Percentiles rank a stretch among this genome's conserved stretches.
These are phyloP conservation scores for Cyprinella venusta DNA, from an alignment of 2,797 vertebrate species.

Conservation along the genomic window DNA sequence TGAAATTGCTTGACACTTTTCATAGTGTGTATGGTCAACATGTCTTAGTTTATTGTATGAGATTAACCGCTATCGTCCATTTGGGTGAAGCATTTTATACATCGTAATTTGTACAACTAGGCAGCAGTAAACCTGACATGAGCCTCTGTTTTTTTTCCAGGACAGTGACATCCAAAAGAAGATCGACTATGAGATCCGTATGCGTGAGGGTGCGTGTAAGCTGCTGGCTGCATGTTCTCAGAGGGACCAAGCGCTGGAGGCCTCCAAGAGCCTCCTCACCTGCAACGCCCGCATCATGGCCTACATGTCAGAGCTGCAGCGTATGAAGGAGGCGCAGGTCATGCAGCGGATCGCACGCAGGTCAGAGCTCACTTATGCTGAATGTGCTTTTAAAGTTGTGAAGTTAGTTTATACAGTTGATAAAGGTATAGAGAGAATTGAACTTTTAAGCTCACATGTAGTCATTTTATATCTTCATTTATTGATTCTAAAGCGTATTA, in stretches of 20 bases:
- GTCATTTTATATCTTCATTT: no score
- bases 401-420: no score
- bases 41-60: neutral
- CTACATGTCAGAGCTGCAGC: slow-evolving; percentile 93
- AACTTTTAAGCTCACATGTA: no score
- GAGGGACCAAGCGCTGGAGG: slow-evolving; percentile 89
- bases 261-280: slow-evolving; percentile 89
- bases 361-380: slow-evolving; percentile 61
- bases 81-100: neutral
- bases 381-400: no score
- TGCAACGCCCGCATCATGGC: slow-evolving; percentile 91
- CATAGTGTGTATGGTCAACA: neutral
- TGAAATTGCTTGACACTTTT: neutral
- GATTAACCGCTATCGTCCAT: neutral
- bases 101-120: neutral
- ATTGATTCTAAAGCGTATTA: no score
- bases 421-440: no score
- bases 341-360: slow-evolving; percentile 83
- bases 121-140: neutral
- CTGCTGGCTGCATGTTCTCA: slow-evolving; percentile 91
- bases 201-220: slow-evolving; percentile 92
- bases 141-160: slow-evolving; percentile 67
- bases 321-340: slow-evolving; percentile 92
- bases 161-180: slow-evolving; percentile 93
- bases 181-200: slow-evolving; percentile 93